Evolutionary conservation across 2,113 vertebrate genomes (phyloP).

Genomic region (Polypterus senegalus): DNA sequence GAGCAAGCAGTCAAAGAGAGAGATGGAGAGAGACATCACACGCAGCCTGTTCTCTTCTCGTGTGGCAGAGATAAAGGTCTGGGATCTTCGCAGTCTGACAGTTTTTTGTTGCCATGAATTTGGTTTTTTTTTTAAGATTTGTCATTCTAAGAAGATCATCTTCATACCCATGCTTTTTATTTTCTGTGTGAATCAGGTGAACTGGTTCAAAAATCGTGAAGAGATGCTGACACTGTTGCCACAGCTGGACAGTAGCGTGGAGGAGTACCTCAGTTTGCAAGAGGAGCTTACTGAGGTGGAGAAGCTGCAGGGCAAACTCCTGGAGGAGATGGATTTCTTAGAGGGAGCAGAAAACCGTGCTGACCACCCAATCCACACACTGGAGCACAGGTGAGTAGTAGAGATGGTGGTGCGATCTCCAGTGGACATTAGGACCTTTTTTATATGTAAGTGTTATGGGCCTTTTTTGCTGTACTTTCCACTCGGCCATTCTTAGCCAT

Average conservation of each 20-base stretch:
- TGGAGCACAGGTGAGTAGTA: conserved; percentile 72
- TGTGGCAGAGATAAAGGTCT: conserved; percentile 94
- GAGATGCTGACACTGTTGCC: conserved; percentile 88
- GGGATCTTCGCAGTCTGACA: not conserved
- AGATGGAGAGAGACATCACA: conserved; percentile 96
- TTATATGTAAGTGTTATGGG: no score
- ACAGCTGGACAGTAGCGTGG: conserved; percentile 75
- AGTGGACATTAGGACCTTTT: no score
- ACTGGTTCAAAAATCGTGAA: conserved; percentile 97
- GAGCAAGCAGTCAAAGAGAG: conserved; percentile 91
- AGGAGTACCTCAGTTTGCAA: conserved; percentile 79
- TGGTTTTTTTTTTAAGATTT: conserved; percentile 15
- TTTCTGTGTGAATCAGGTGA: conserved; percentile 55
- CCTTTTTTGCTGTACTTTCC: no score
- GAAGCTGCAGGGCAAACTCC: conserved; percentile 71
- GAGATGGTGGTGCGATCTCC: no score
- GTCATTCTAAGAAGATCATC: no score
- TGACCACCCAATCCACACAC: conserved; percentile 75
- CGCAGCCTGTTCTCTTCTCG: conserved; percentile 92
- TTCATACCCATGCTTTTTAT: not conserved
- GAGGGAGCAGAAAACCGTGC: conserved; percentile 77
- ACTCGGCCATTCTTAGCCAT: no score
- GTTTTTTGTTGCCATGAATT: not conserved
- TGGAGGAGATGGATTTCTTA: conserved; percentile 81
- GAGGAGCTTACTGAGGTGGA: conserved; percentile 78